Conservation (phyloP, 2,113 vertebrate genomes). For the Eulemur macaco region DNA sequence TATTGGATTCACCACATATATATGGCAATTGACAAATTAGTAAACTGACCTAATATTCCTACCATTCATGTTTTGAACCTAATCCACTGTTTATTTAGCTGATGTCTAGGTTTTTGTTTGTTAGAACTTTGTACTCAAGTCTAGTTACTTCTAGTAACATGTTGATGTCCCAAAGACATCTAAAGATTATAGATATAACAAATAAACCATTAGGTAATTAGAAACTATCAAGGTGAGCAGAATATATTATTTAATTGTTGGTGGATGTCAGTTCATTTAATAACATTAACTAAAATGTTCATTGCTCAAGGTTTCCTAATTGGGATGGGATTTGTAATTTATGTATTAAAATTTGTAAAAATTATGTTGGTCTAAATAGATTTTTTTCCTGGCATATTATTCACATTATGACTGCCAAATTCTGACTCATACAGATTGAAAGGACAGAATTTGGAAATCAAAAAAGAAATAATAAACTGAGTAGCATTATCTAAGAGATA, state of each 20-base stretch:
- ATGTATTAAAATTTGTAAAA: slow-evolving; percentile 31
- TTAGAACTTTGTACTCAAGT: not conserved
- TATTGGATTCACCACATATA: not conserved
- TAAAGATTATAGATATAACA: not conserved
- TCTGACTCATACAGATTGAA: slow-evolving; percentile 53
- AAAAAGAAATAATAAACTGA: not conserved
- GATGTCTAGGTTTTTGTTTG: not conserved
- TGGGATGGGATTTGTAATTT: slow-evolving; percentile 3
- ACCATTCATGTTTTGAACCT: not conserved
- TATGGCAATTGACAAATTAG: not conserved
- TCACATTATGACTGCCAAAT: slow-evolving; percentile 17
- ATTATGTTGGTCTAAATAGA: not conserved
- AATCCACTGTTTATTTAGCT: not conserved
- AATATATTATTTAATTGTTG: not conserved
- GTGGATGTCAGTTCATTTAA: not conserved
- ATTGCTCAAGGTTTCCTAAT: slow-evolving; percentile 19
- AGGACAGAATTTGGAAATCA: slow-evolving; percentile 16
- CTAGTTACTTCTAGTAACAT: slow-evolving; percentile 22
- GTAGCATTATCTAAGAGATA: not conserved
- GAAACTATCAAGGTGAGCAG: not conserved
- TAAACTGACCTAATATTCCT: not conserved
- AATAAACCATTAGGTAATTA: not conserved
- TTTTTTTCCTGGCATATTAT: slow-evolving; percentile 8
- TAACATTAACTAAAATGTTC: not conserved
- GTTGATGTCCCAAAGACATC: not conserved